A percentile compares a stretch with the other conserved stretches of the same genome.
These are phyloP conservation scores for Mystacornis crossleyi DNA, from an alignment of 2,113 vertebrate genomes.

Conservation along the genomic window DNA sequence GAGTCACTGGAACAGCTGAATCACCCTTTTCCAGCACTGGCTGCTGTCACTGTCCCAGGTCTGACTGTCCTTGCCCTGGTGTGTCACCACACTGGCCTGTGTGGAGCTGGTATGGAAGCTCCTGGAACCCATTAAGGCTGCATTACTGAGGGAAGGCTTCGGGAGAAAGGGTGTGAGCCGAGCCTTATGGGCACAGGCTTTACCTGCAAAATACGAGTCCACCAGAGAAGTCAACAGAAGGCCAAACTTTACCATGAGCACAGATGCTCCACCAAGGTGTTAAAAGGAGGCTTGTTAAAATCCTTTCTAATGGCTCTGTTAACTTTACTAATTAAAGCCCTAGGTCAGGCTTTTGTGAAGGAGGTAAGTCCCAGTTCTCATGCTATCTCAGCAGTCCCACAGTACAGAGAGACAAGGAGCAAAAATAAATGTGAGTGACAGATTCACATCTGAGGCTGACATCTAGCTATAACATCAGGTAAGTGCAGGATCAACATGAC, in stretches of 20 bases:
- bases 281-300: background rate
- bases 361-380: background rate
- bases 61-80: background rate
- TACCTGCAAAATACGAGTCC: background rate
- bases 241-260: background rate
- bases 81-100: background rate
- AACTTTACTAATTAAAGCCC: background rate
- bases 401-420: background rate
- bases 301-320: background rate
- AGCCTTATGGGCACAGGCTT: background rate
- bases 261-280: background rate
- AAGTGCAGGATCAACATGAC: background rate
- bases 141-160: background rate
- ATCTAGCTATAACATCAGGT: conserved; percentile 56
- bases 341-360: background rate
- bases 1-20: background rate
- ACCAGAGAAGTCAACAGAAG: background rate
- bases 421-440: conserved; percentile 30
- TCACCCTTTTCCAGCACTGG: background rate
- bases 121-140: background rate
- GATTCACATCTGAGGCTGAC: conserved; percentile 58
- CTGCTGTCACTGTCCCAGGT: background rate
- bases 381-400: background rate
- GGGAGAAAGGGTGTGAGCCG: background rate
- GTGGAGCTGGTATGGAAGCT: background rate